Percentiles rank a stretch among this genome's conserved stretches.
Conservation (phyloP, 1,140 invertebrate species). For the Neotoxoptera formosana region DNA sequence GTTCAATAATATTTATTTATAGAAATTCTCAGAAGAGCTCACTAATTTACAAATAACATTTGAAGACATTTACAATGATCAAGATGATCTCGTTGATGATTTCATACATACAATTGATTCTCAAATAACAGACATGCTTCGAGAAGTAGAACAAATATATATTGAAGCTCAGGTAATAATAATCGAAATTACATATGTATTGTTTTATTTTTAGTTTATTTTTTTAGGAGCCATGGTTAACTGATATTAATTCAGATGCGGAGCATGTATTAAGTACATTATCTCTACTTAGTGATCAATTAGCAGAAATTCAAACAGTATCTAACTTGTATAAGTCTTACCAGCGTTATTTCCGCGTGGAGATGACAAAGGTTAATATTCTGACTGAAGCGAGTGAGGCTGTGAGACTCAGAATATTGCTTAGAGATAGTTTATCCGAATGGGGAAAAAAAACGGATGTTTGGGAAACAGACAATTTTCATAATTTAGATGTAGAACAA, state of each 20-base stretch:
- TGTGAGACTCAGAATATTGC: slow-evolving; percentile 41
- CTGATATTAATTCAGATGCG: slow-evolving; percentile 74
- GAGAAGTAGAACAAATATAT: neutral
- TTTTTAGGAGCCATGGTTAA: slow-evolving; percentile 74
- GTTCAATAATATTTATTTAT: neutral
- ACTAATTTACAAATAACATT: neutral
- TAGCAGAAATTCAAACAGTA: slow-evolving; percentile 69
- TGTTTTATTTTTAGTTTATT: slow-evolving; percentile 38
- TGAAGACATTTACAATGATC: slow-evolving; percentile 25
- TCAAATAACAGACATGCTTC: neutral
- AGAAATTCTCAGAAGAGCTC: slow-evolving; percentile 22
- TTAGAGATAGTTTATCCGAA: slow-evolving; percentile 64
- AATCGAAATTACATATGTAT: neutral
- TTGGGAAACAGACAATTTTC: slow-evolving; percentile 44
- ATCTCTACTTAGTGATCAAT: slow-evolving; percentile 69
- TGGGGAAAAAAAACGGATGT: slow-evolving; percentile 61
- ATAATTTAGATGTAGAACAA: slow-evolving; percentile 42
- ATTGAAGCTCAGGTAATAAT: slow-evolving; percentile 34
- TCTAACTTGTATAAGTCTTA: slow-evolving; percentile 70
- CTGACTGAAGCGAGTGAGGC: slow-evolving; percentile 27
- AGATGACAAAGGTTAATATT: slow-evolving; percentile 26
- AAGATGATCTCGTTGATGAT: neutral
- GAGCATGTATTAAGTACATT: slow-evolving; percentile 71
- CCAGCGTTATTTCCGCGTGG: slow-evolving; percentile 14
- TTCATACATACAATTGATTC: slow-evolving; percentile 25